Evolutionary conservation across 2,888 invertebrate species (phyloP).

Genomic region (Sminthurinus aureus): DNA sequence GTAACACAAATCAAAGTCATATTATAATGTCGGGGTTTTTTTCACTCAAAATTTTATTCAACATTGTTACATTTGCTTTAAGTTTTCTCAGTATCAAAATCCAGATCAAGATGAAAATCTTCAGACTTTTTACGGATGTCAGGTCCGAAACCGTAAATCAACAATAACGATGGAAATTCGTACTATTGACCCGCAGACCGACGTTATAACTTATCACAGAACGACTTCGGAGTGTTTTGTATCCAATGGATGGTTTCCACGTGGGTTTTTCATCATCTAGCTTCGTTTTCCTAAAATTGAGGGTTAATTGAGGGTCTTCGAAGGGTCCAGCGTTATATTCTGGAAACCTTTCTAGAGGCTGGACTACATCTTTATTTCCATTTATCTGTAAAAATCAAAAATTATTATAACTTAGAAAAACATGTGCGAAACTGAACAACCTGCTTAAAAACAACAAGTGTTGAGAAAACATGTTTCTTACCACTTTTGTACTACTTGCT

Average conservation of each 20-base stretch:
- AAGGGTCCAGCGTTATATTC: conserved; percentile 47
- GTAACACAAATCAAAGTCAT: too few species aligned
- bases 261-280: conserved; percentile 45
- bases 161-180: conserved; percentile 54
- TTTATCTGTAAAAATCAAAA: conserved; percentile 42
- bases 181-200: conserved; percentile 52
- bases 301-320: conserved; percentile 31
- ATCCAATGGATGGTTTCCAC: conserved; percentile 56
- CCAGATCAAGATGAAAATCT: neutral
- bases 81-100: neutral
- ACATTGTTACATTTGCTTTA: neutral
- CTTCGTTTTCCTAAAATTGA: conserved; percentile 14
- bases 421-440: too few species aligned
- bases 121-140: too few species aligned
- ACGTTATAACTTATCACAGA: conserved; percentile 54
- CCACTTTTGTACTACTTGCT: conserved; percentile 45
- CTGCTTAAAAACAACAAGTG: neutral
- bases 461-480: neutral
- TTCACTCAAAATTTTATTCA: neutral
- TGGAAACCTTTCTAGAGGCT: conserved; percentile 51
- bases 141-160: neutral
- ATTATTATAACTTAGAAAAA: too few species aligned
- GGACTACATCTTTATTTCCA: conserved; percentile 58
- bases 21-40: neutral
- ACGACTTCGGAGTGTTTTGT: conserved; percentile 46